These are phyloP conservation scores for Anabas testudineus DNA, from an alignment of 2,797 vertebrate genomes.

Conservation along the genomic window DNA sequence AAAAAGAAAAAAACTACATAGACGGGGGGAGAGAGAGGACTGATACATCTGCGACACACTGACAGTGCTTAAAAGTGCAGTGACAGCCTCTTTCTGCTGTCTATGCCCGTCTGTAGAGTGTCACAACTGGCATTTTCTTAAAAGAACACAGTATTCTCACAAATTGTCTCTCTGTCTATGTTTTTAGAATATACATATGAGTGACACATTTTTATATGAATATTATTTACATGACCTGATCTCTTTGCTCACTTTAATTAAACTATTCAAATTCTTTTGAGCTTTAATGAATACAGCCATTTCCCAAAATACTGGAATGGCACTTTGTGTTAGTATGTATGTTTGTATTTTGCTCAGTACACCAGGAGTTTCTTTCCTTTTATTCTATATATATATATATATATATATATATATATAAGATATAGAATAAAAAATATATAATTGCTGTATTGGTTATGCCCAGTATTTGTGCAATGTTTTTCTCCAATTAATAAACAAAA, in stretches of 20 bases:
- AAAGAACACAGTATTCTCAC: constrained; percentile 29
- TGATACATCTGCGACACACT: constrained; percentile 32
- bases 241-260: constrained; percentile 22
- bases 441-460: no score
- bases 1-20: neutral
- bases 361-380: no score
- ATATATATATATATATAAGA: no score
- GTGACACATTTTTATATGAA: neutral
- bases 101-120: constrained; percentile 18
- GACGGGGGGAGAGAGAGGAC: constrained; percentile 11
- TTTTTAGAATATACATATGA: constrained; percentile 2
- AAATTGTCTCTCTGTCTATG: constrained; percentile 10
- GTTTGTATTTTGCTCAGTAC: no score
- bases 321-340: no score
- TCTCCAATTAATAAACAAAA: no score
- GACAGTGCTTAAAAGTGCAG: constrained; percentile 29
- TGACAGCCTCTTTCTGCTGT: constrained; percentile 37
- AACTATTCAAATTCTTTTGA: neutral
- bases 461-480: no score
- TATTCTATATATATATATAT: no score
- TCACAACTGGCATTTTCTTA: constrained; percentile 41
- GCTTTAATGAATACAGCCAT: neutral
- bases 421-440: no score
- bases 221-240: constrained; percentile 5
- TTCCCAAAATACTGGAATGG: no score